These are phyloP conservation scores for Drosophila nr. perissopoda DNA, from an alignment of 2,888 invertebrate species.

Conservation along the genomic window DNA sequence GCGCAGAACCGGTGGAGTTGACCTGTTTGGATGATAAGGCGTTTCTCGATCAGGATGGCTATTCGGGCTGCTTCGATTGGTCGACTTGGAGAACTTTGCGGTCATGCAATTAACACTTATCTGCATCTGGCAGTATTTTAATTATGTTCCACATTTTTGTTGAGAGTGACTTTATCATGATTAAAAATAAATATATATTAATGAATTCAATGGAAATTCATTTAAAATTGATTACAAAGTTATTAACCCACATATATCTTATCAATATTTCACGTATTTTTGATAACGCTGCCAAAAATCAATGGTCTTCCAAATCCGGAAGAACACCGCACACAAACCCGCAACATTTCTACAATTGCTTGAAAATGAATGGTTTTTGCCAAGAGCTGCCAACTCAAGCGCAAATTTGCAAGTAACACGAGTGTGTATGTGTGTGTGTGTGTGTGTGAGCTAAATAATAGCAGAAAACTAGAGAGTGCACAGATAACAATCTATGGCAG, in stretches of 20 bases:
- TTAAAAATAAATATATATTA: conserved; percentile 37
- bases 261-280: not conserved
- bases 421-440: not conserved
- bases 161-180: conserved; percentile 52
- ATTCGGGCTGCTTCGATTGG: conserved; percentile 63
- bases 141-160: conserved; percentile 41
- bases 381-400: conserved; percentile 40
- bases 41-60: conserved; percentile 51
- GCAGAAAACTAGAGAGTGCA: too few relatives aligned
- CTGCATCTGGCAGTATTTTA: conserved; percentile 35
- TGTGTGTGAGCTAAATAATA: conserved; percentile 27
- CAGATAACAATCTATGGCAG: not conserved
- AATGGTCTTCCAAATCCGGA: conserved; percentile 29
- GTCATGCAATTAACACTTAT: conserved; percentile 32
- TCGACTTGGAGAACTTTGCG: conserved; percentile 48
- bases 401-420: conserved; percentile 16
- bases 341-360: conserved; percentile 2
- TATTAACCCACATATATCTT: conserved; percentile 36
- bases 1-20: conserved; percentile 17
- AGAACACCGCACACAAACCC: conserved; percentile 23
- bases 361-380: conserved; percentile 34
- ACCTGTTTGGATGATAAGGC: conserved; percentile 30
- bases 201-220: conserved; percentile 49
- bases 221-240: conserved; percentile 63
- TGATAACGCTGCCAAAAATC: conserved; percentile 13